Evolutionary conservation across 2,888 invertebrate genomes (phyloP).

Genomic region (Apocheima hispidaria): DNA sequence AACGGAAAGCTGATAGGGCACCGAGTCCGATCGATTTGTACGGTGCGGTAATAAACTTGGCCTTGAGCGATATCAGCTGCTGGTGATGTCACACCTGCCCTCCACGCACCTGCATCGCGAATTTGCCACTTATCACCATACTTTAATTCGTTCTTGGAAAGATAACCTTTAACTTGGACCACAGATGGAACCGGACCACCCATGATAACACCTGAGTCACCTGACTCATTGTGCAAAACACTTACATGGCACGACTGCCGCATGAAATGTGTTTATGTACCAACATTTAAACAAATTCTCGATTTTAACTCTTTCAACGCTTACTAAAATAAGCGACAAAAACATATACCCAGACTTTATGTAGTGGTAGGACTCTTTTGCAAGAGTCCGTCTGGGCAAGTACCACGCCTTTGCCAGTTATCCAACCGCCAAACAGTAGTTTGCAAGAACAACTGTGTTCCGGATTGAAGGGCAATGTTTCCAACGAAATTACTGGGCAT

Average conservation of each 20-base stretch:
- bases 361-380: no score
- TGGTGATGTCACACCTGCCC: conserved; percentile 56
- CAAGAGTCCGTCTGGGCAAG: no score
- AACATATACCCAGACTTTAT: no score
- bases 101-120: conserved; percentile 29
- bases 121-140: conserved; percentile 46
- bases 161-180: conserved; percentile 53
- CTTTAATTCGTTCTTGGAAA: conserved; percentile 45
- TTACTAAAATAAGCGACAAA: no score
- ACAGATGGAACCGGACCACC: conserved; percentile 47
- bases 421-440: no score
- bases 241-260: background rate
- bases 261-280: background rate
- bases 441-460: no score
- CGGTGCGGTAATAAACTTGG: conserved; percentile 83
- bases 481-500: no score
- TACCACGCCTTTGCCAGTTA: no score
- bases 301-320: no score
- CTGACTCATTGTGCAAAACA: conserved; percentile 17
- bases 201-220: conserved; percentile 29
- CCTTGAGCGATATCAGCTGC: conserved; percentile 70
- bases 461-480: no score
- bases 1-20: conserved; percentile 70
- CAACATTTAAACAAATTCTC: conserved; percentile 3
- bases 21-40: conserved; percentile 76